Percentiles rank a stretch among this genome's conserved stretches.
phyloP scores from a whole-genome alignment of 1,140 invertebrate genomes.

The Rhopalosiphum padi region DNA sequence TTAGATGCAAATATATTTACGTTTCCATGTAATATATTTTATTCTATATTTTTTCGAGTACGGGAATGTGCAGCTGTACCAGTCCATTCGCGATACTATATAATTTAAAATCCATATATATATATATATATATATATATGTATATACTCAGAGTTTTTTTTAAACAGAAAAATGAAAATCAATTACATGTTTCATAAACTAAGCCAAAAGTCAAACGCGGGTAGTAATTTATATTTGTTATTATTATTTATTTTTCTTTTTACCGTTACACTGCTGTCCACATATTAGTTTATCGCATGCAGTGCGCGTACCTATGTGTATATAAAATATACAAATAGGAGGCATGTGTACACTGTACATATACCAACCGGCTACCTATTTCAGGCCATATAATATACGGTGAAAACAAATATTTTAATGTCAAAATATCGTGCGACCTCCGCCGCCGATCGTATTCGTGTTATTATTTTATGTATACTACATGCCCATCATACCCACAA shows the following conservation, averaged over 20 bases:
- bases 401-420: conserved; percentile 1
- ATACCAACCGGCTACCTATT: not conserved
- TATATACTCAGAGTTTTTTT: not conserved
- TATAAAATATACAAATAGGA: not conserved
- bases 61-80: not conserved
- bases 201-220: not conserved
- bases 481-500: not conserved
- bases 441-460: not conserved
- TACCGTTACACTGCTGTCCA: not conserved
- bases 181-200: not conserved
- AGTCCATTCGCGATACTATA: not conserved
- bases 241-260: not conserved
- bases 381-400: not conserved
- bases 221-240: not conserved
- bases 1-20: not conserved
- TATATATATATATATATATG: not conserved
- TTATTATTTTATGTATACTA: not conserved
- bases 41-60: not conserved
- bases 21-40: not conserved
- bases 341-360: not conserved
- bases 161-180: not conserved
- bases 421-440: not conserved
- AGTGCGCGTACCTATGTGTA: not conserved
- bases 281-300: not conserved
- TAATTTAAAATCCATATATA: not conserved